Evolutionary conservation across 2,113 vertebrate genomes (phyloP).

Genomic region (Oreochromis niloticus): DNA sequence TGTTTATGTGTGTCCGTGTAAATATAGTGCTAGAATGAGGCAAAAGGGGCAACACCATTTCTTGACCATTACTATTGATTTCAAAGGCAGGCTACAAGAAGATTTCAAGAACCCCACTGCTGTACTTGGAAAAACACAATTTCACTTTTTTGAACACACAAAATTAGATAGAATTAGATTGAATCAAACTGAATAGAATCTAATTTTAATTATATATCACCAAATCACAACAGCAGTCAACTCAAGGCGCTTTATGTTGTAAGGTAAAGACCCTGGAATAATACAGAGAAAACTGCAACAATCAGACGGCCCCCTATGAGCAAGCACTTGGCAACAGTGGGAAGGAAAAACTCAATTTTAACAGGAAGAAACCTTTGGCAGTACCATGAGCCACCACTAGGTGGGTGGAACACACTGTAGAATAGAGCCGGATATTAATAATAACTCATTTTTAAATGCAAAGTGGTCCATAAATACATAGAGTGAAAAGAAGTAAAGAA

Average conservation of each 20-base stretch:
- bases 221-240: too few relatives aligned
- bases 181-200: too few relatives aligned
- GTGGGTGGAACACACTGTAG: background rate
- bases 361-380: too few relatives aligned
- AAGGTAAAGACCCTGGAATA: too few relatives aligned
- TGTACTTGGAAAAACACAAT: background rate
- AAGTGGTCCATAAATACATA: background rate
- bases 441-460: background rate
- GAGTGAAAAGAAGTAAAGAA: background rate
- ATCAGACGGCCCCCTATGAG: too few relatives aligned
- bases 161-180: background rate
- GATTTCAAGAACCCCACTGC: background rate
- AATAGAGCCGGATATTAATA: background rate
- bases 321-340: too few relatives aligned
- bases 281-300: too few relatives aligned
- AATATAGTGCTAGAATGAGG: background rate
- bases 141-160: background rate
- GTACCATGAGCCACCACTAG: too few relatives aligned
- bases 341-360: too few relatives aligned
- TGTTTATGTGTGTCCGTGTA: accelerated
- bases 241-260: too few relatives aligned
- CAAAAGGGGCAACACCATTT: background rate
- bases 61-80: background rate
- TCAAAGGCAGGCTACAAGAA: background rate
- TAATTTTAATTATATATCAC: too few relatives aligned